phyloP scores from a whole-genome alignment of 2,113 vertebrate species.

The Leptosomus discolor region DNA sequence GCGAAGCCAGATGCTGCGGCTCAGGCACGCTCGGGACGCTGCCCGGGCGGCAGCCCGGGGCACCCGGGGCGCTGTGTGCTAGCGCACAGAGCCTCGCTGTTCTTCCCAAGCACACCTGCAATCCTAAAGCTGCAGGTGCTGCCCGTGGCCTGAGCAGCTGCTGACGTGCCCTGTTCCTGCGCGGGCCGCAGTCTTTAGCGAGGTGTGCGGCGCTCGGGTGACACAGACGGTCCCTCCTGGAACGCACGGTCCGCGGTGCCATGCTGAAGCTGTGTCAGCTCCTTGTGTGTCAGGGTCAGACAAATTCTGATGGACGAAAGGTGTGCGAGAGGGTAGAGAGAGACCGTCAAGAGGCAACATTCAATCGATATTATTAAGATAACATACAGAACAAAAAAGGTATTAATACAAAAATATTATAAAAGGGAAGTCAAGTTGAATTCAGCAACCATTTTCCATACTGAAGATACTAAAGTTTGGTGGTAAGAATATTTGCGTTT shows the following conservation, averaged over 20 bases:
- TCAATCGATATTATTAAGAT: neutral
- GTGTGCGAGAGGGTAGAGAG: neutral
- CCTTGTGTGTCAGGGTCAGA: neutral
- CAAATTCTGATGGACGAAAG: neutral
- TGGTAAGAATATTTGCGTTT: slow-evolving; percentile 1
- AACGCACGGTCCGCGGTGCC: rapidly evolving
- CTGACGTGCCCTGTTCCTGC: neutral
- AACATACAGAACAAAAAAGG: neutral
- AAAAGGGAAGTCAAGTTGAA: slow-evolving; percentile 28
- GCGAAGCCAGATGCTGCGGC: neutral
- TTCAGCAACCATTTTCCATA: slow-evolving; percentile 28
- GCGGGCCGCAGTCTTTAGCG: neutral
- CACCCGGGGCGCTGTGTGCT: neutral
- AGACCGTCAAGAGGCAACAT: neutral
- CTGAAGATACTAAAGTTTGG: neutral
- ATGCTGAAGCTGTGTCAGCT: neutral
- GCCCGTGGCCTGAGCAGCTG: neutral
- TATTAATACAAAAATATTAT: neutral
- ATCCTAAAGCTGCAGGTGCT: neutral
- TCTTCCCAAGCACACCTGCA: neutral
- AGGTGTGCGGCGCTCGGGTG: neutral
- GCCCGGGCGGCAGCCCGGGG: neutral
- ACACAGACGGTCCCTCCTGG: rapidly evolving
- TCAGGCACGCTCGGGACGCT: neutral
- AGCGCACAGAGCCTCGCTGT: neutral